Conservation (phyloP, 2,888 invertebrate genomes). For the Scelioninae gen. 2 region DNA sequence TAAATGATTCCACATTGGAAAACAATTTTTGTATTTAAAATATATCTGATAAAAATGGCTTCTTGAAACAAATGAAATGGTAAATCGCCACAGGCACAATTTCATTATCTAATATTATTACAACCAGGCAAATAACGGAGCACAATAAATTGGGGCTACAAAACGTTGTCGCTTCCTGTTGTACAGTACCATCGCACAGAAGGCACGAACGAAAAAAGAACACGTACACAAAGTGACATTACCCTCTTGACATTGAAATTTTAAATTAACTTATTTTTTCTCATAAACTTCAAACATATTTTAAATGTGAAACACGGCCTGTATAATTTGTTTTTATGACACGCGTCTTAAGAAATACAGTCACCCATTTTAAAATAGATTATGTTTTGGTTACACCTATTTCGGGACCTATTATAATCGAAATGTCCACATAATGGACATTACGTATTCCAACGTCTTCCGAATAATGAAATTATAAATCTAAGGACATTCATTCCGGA, state of each 20-base stretch:
- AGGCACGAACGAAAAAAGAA: constrained; percentile 28
- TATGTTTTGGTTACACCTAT: constrained; percentile 58
- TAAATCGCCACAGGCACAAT: too few species aligned
- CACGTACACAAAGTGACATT: constrained; percentile 48
- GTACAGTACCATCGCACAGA: constrained; percentile 5
- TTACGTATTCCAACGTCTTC: constrained; percentile 47
- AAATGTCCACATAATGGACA: constrained; percentile 53
- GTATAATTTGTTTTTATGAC: constrained; percentile 58
- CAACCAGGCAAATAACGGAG: too few species aligned
- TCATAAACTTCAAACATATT: constrained; percentile 43
- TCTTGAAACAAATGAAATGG: too few species aligned
- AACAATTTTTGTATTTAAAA: too few species aligned
- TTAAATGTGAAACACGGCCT: constrained; percentile 50
- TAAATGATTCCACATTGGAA: too few species aligned
- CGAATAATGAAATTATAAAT: constrained; percentile 55
- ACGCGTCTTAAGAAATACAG: constrained; percentile 52
- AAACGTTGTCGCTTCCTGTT: constrained; percentile 22
- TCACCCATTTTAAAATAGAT: constrained; percentile 53
- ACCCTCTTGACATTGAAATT: constrained; percentile 57
- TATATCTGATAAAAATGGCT: too few species aligned
- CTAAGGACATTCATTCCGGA: constrained; percentile 14
- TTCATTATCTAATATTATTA: too few species aligned
- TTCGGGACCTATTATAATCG: constrained; percentile 49
- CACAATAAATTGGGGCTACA: too few species aligned
- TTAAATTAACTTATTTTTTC: constrained; percentile 51